A percentile compares a stretch with the other conserved stretches of the same genome.
Evolutionary conservation across 2,113 vertebrate species (phyloP).

Genomic region (Prunella fulvescens): DNA sequence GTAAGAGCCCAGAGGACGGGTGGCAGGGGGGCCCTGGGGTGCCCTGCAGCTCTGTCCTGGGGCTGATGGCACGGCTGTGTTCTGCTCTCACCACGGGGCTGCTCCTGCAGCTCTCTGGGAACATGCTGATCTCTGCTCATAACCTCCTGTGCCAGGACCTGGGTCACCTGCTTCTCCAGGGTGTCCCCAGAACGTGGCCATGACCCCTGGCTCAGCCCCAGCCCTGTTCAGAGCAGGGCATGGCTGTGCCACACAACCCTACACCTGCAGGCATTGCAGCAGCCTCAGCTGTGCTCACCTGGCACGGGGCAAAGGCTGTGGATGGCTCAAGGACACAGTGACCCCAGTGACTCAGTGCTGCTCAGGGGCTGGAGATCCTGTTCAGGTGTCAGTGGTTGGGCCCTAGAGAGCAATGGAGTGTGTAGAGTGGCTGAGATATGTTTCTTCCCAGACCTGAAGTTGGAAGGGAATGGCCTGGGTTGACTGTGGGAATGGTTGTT

Average conservation of each 20-base stretch:
- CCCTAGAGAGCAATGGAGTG: background rate
- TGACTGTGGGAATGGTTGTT: background rate
- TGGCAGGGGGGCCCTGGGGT: background rate
- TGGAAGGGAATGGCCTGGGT: background rate
- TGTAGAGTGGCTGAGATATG: background rate
- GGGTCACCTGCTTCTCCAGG: background rate
- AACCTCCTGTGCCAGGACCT: background rate
- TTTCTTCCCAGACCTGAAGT: background rate
- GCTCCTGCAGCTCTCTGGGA: background rate
- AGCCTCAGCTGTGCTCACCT: background rate
- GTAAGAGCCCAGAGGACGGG: constrained; percentile 65
- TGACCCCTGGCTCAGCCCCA: background rate
- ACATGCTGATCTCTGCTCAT: accelerated
- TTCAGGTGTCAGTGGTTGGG: background rate
- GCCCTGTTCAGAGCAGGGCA: background rate
- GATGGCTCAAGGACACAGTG: accelerated
- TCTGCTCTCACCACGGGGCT: background rate
- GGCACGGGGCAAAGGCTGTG: accelerated
- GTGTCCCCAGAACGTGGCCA: background rate
- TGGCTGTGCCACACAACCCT: background rate
- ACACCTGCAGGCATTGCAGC: background rate
- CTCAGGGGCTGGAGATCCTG: background rate
- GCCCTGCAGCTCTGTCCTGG: background rate
- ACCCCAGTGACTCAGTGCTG: background rate
- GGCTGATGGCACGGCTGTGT: background rate